These are phyloP conservation scores for Rhynchopsitta pachyrhyncha DNA, from an alignment of 2,113 vertebrate genomes.

Conservation along the genomic window DNA sequence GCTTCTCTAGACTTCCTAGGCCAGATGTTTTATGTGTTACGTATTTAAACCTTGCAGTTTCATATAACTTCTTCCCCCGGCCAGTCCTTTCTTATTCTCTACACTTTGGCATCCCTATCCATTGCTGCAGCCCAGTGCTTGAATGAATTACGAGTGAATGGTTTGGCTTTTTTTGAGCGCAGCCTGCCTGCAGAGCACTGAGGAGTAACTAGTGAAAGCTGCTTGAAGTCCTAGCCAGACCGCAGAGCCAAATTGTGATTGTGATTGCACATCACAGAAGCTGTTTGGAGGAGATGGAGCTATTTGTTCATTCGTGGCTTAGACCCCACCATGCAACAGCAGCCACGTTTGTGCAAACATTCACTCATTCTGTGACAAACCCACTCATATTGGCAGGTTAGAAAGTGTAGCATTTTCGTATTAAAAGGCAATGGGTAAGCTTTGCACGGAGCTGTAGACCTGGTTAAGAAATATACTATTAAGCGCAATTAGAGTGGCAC, in stretches of 20 bases:
- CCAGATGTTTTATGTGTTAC: background rate
- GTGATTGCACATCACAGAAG: background rate
- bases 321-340: background rate
- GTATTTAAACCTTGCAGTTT: background rate
- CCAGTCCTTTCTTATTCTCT: background rate
- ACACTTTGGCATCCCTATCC: background rate
- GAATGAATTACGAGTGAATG: background rate
- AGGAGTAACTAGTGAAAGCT: background rate
- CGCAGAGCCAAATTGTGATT: background rate
- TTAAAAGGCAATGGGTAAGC: background rate
- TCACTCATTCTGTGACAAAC: background rate
- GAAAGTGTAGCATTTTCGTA: background rate
- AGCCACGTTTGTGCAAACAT: background rate
- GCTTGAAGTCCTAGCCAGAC: background rate
- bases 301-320: background rate
- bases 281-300: background rate
- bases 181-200: background rate
- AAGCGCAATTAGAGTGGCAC: conserved; percentile 2
- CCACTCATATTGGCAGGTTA: background rate
- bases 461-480: background rate
- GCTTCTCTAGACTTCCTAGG: background rate
- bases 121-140: background rate
- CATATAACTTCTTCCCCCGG: background rate
- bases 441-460: background rate
- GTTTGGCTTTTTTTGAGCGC: background rate